Base-by-base conservation (phyloP, 2,113 vertebrate species). In the Octodon degus region DNA sequence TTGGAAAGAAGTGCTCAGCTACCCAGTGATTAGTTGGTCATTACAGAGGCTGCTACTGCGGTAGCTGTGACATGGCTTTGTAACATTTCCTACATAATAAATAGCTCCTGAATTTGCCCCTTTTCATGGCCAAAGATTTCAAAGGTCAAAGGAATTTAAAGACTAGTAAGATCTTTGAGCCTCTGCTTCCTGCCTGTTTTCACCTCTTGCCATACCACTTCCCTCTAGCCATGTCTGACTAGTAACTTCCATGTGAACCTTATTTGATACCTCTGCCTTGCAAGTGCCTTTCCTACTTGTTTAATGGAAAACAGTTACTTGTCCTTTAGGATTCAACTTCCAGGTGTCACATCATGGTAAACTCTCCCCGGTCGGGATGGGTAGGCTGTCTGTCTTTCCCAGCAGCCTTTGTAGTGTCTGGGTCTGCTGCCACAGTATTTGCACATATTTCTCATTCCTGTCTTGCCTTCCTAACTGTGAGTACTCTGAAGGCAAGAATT, bases 391-490 rank as follows among this genome's bases (percentile, higher is more conserved):
- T 27, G 5, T 53, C 76, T 89, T 74, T 55, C 16, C 27, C 40
- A 24, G 16, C 14, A 82, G 58, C 81, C 43, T 40, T 0, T 25
- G 27, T 70, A 14, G 60, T 25, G 16, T n/a, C 50, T 1, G 16
- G 20, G 77, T 87, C 65, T n/a, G 58, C 60, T 82, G 60, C 79
- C n/a, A n/a, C 25, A 32, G 3, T n/a, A 22, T n/a, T 1, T 65
- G 50, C 13, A 63, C 3, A 3, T 20, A 60, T 2, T 62, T 50
- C 34, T 77, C 63, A 32, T 10, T 1, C 7, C 43, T 91, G 24
- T 34, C 67, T 76, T 80, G 55, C 40, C 80, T 95, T 86, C 67
- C 40, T 79, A 32, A 30, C 67, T 83, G 13, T 80, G 94, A 95
- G 27, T 7, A 93, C 63, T 85, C 50, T n/a, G 32, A 76, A 90